Evolutionary conservation across 1,140 invertebrate genomes (phyloP).

Genomic region (Neodiprion pinetum): DNA sequence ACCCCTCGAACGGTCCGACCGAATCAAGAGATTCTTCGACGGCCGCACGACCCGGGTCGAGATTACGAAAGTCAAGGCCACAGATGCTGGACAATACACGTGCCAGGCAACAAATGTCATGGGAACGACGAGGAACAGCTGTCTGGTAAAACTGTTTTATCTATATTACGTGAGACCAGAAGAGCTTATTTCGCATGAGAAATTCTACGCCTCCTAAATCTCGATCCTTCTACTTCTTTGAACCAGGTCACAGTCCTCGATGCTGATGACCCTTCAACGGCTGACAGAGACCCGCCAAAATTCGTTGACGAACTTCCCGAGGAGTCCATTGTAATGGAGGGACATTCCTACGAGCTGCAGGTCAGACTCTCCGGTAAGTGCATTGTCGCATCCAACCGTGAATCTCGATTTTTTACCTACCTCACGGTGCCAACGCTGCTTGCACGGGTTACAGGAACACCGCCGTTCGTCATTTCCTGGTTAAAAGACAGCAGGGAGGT

Average conservation of each 20-base stretch:
- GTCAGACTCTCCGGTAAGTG: slow-evolving; percentile 58
- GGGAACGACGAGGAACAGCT: slow-evolving; percentile 45
- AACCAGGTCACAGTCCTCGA: slow-evolving; percentile 44
- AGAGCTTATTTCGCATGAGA: too few relatives aligned
- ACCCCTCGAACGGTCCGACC: slow-evolving; percentile 50
- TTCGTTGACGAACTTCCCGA: slow-evolving; percentile 58
- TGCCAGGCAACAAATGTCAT: slow-evolving; percentile 74
- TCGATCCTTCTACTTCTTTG: neutral
- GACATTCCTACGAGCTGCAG: slow-evolving; percentile 67
- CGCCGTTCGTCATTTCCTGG: slow-evolving; percentile 75
- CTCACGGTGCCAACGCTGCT: neutral
- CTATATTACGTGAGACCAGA: too few relatives aligned
- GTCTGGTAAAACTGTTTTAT: slow-evolving; percentile 34
- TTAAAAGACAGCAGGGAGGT: slow-evolving; percentile 73
- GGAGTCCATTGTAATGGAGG: slow-evolving; percentile 65
- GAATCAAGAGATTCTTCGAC: slow-evolving; percentile 54
- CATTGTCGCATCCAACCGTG: neutral
- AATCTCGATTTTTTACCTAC: slow-evolving; percentile 5
- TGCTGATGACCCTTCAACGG: slow-evolving; percentile 33
- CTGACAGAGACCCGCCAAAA: slow-evolving; percentile 55
- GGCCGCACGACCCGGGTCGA: slow-evolving; percentile 59
- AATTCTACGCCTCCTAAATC: neutral
- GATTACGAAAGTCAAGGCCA: slow-evolving; percentile 59
- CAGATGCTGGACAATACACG: slow-evolving; percentile 72
- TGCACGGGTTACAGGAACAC: slow-evolving; percentile 57